phyloP scores from a whole-genome alignment of 2,797 vertebrate species.

The Anas bahamensis region DNA sequence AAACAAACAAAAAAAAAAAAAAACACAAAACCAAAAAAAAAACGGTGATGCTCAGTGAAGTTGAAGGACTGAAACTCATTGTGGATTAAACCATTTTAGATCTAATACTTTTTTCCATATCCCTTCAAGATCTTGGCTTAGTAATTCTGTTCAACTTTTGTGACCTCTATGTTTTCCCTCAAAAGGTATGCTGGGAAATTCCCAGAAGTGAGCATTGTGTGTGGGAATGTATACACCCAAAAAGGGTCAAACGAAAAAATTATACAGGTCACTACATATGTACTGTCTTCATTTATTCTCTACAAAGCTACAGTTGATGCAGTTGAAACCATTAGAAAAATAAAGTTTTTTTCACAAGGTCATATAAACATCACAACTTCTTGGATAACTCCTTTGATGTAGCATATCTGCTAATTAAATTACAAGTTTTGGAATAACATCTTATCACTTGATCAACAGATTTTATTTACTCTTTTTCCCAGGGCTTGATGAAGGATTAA shows the following conservation, averaged over 20 bases:
- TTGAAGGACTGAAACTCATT: neutral
- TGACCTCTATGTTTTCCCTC: neutral
- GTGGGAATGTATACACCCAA: neutral
- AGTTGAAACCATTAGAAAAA: neutral
- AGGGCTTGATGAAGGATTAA: neutral
- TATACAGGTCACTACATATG: neutral
- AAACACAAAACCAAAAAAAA: no score
- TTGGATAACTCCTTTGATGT: neutral
- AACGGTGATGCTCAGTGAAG: neutral
- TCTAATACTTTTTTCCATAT: neutral
- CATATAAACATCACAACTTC: neutral
- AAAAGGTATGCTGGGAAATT: slow-evolving; percentile 23
- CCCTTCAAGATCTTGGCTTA: neutral
- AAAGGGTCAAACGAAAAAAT: neutral
- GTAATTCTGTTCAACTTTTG: neutral
- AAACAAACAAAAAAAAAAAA: no score
- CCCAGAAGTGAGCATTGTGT: neutral
- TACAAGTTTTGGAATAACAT: neutral
- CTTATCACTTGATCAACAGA: neutral
- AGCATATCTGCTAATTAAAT: neutral
- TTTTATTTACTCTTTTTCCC: neutral
- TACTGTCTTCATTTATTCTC: neutral
- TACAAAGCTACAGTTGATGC: neutral
- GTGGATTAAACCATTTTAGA: neutral
- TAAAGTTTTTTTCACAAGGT: neutral